Evolutionary conservation across 2,113 vertebrate genomes (phyloP).

Genomic region (Elephas maximus): DNA sequence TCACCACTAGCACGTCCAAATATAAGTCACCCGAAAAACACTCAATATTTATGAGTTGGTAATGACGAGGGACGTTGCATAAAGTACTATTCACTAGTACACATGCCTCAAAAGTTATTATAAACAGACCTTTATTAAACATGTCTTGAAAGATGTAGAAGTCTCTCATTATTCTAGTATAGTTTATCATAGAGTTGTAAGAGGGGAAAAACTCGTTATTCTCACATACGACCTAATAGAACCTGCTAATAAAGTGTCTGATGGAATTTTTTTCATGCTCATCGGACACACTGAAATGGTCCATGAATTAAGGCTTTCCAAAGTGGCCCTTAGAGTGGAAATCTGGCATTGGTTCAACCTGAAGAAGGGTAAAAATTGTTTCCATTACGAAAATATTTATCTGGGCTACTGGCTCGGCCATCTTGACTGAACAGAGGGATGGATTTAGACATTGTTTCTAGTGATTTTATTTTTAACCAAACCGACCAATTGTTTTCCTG

Average conservation of each 20-base stretch:
- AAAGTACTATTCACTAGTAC: conserved; percentile 51
- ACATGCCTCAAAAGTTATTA: conserved; percentile 44
- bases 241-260: conserved; percentile 18
- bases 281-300: not conserved
- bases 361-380: not conserved
- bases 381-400: conserved; percentile 53
- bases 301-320: not conserved
- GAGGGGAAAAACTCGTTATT: conserved; percentile 35
- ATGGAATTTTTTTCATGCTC: conserved; percentile 6
- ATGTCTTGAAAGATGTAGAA: conserved; percentile 60
- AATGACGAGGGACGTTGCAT: conserved; percentile 45
- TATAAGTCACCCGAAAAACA: conserved; percentile 47
- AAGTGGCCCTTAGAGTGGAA: not conserved
- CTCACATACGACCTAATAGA: not conserved
- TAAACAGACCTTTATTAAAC: conserved; percentile 55
- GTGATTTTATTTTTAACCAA: conserved; percentile 45
- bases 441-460: conserved; percentile 30
- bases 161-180: conserved; percentile 70
- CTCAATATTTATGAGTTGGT: conserved; percentile 56
- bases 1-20: conserved; percentile 41
- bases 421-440: not conserved
- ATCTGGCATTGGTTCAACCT: conserved; percentile 6
- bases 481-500: not conserved
- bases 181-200: conserved; percentile 71
- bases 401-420: conserved; percentile 24